Evolutionary conservation across 2,888 invertebrate genomes (phyloP), one percentile per base, ranked within the genome.

Genomic region (Phlogophora meticulosa): DNA sequence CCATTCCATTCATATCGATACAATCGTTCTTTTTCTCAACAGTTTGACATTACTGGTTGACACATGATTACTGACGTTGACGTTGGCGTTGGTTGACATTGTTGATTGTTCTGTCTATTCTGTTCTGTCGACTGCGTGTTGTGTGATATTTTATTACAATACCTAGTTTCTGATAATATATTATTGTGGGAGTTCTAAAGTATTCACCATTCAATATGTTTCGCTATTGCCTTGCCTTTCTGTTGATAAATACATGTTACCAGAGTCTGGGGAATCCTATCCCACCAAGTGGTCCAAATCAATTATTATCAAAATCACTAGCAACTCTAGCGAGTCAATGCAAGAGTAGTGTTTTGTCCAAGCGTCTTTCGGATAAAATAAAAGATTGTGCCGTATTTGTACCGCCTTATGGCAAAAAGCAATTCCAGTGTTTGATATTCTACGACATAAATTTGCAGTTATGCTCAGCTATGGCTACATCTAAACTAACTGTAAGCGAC

Each of bases 391-490:
- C 87, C 43, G 74, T 86, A n/a, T 64, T 77, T 17, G 73, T 81
- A 24, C 82, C 87, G 17, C 85, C 84, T 5, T 85, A 87, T 46
- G 80, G 76, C 24, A 85, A 87, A 61, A 85, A 82, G 52, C 87
- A 91, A 70, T 84, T 92, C 20, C 87, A 90, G 76, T 95, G 95
- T 81, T 83, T 93, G 72, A 88, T 94, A 77, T 94, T 93, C 77
- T 94, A 90, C 66, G 94, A 95, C 52, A 94, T 94, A 76, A 94
- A 88, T 78, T 86, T 56, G 63, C 92, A 91, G 69, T 84, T 95
- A 9, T 95, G 94, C 78, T 64, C 78, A 53, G 87, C 88, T 24
- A 81, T 88, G 11, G 74, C 61, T 42, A 42, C 68, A 1, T 80
- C 84, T 1, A 88, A 88, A 56, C 53, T 91, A 36, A 66, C 81